Evolutionary conservation across 92 coral and sea anemone species (phyloP), one percentile per base, ranked within the genome.

Genomic region (Hydrozoanthus gracilis): DNA sequence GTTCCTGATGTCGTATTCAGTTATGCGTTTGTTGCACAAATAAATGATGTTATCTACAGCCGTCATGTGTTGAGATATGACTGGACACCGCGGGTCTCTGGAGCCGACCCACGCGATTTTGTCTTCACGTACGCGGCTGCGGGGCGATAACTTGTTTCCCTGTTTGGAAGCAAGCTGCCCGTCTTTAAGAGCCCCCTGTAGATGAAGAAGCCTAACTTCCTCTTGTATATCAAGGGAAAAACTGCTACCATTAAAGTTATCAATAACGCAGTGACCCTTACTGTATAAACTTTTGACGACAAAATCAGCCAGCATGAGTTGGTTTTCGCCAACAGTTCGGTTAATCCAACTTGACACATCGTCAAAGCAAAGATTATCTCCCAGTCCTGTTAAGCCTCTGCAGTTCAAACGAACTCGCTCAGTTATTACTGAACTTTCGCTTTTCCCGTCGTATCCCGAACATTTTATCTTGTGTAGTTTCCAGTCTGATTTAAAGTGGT

Each of bases 41-140:
- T 86, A 87, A 20, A 96, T 66, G 48, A 93, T 64, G 4, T 90
- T 84, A 70, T 96, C 98, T 6, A 95, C 95, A 3, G 86, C 73
- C 14, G 79, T 84, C 98, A 96, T 96, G 73, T 96, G 99, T 67
- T 80, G 76, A 4, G 90, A 79, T 10, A 92, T 91, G 7, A 91
- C 86, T 2, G 70, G 78, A 27, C 93, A 91, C 5, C 88, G 84
- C 68, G 75, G 71, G 50, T 96, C 98, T 20, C 39, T 92, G 0
- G 96, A 93, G 46, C 87, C 93, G 12, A 94, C 71, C 99, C 99
- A 96, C 0, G 95, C 85, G 17, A 95, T 96, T 55, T 89, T 91
- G 83, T 96, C 99, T 13, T 95, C 99, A 35, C 99, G 89, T 55
- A 96, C 87, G 17, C 91, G 77, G n/a, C 89, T 80, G 12, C 7